Evolutionary conservation across 2,113 vertebrate genomes (phyloP).

Genomic region (Alouatta palliata): DNA sequence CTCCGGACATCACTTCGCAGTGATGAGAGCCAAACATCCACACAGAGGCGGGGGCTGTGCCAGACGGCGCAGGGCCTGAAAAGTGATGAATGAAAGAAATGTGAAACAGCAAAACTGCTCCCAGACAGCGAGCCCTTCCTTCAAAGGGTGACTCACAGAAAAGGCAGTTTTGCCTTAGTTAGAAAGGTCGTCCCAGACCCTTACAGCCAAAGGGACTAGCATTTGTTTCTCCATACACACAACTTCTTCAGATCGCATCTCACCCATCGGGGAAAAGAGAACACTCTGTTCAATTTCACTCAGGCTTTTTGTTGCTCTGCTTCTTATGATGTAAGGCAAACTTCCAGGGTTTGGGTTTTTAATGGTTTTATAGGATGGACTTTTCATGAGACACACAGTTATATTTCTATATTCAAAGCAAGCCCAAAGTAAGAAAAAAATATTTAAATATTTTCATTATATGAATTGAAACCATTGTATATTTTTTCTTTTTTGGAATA

Average conservation of each 20-base stretch:
- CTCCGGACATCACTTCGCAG: neutral
- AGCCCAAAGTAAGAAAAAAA: neutral
- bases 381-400: neutral
- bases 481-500: neutral
- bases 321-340: neutral
- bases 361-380: neutral
- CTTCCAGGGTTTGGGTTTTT: neutral
- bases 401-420: neutral
- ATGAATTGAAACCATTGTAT: neutral
- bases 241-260: neutral
- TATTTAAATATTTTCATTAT: neutral
- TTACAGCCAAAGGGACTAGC: neutral
- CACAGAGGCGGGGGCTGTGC: neutral
- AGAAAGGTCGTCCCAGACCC: neutral
- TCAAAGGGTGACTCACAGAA: neutral
- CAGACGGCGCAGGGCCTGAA: neutral
- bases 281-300: neutral
- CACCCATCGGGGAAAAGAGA: neutral
- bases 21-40: neutral
- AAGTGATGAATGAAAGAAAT: neutral
- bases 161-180: neutral
- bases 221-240: neutral
- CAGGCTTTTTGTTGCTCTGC: neutral
- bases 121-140: neutral
- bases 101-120: neutral